Evolutionary conservation across 2,113 vertebrate genomes (phyloP).

Genomic region (Brevimyrus niger): DNA sequence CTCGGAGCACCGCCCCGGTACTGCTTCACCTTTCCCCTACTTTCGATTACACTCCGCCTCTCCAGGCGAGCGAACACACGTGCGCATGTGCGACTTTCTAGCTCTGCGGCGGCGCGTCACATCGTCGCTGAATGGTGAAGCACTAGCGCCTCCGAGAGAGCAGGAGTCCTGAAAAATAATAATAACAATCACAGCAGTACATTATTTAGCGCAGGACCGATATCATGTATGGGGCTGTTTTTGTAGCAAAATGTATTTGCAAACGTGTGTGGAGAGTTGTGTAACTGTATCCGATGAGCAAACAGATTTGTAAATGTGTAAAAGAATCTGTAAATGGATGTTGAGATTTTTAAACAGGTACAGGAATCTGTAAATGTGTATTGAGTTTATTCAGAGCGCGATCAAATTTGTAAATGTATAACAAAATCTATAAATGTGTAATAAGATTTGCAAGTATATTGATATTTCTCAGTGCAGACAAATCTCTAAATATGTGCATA

Average conservation of each 20-base stretch:
- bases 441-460: background rate
- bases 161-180: background rate
- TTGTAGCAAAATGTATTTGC: background rate
- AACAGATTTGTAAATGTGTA: background rate
- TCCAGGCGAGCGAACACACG: background rate
- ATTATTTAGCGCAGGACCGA: background rate
- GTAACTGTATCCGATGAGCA: background rate
- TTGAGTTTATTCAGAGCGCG: background rate
- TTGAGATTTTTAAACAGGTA: background rate
- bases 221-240: background rate
- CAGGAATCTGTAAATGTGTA: background rate
- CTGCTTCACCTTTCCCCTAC: slow-evolving; percentile 32
- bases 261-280: background rate
- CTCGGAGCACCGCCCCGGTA: background rate
- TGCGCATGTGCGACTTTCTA: slow-evolving; percentile 14
- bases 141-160: background rate
- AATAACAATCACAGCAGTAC: background rate
- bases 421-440: background rate
- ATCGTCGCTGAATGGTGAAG: background rate
- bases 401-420: background rate
- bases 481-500: background rate
- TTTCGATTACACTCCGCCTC: background rate
- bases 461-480: background rate
- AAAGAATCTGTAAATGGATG: background rate
- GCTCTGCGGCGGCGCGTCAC: background rate